Percentiles rank a stretch among this genome's conserved stretches.
phyloP scores from a whole-genome alignment of 2,888 invertebrate species.

The Orgyia antiqua region DNA sequence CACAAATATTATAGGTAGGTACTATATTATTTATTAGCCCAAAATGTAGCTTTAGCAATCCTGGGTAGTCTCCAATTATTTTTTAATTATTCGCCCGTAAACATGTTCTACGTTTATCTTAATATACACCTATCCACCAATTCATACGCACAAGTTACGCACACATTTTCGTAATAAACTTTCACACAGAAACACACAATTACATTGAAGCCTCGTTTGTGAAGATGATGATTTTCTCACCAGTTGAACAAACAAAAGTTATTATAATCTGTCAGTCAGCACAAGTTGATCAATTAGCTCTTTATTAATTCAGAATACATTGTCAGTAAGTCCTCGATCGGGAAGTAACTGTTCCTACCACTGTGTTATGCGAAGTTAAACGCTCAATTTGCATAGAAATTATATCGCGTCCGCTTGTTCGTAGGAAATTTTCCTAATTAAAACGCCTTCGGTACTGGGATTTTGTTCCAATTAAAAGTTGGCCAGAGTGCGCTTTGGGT shows the following conservation, averaged over 20 bases:
- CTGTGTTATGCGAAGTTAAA: constrained; percentile 68
- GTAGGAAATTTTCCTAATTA: constrained; percentile 76
- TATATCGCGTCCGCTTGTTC: constrained; percentile 72
- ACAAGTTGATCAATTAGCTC: constrained; percentile 37
- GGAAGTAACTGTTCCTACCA: constrained; percentile 29
- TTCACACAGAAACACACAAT: no score
- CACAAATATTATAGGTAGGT: no score
- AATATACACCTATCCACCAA: no score
- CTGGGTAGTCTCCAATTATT: no score
- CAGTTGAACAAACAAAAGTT: constrained; percentile 14
- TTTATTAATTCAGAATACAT: constrained; percentile 45
- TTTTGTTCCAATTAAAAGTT: constrained; percentile 77
- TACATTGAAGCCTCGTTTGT: no score
- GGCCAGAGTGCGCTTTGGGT: constrained; percentile 36
- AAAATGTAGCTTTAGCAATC: no score
- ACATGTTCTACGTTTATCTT: no score
- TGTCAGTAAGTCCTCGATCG: constrained; percentile 30
- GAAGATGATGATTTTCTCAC: constrained; percentile 3
- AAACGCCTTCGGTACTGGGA: constrained; percentile 70
- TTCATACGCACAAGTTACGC: no score
- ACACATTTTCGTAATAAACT: no score
- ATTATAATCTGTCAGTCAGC: constrained; percentile 15
- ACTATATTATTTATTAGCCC: no score
- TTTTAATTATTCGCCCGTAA: no score
- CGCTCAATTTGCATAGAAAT: constrained; percentile 76